A percentile compares a stretch with the other conserved stretches of the same genome.
Evolutionary conservation across 2,797 vertebrate species (phyloP).

Genomic region (Potorous gilbertii): DNA sequence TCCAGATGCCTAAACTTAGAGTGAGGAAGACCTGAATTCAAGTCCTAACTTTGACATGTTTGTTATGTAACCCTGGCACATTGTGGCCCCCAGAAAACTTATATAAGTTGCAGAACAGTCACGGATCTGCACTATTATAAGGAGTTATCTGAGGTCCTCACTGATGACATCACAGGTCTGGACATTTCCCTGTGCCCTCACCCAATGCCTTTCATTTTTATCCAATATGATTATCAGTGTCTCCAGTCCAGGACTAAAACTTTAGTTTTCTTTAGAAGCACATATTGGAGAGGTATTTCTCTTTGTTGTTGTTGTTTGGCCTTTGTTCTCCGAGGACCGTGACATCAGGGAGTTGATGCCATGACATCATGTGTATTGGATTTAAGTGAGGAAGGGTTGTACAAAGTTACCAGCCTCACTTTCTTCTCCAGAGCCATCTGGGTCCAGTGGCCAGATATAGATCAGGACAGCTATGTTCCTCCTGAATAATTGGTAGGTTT

Average conservation of each 20-base stretch:
- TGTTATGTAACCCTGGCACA: not conserved
- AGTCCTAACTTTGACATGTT: not conserved
- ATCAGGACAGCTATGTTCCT: not conserved
- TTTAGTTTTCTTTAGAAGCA: slow-evolving; percentile 7
- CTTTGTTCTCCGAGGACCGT: too few relatives aligned
- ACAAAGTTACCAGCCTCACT: too few relatives aligned
- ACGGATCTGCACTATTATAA: not conserved
- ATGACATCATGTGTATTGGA: too few relatives aligned
- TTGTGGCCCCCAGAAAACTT: not conserved
- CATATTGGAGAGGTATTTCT: not conserved
- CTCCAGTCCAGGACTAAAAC: not conserved
- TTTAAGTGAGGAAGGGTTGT: too few relatives aligned
- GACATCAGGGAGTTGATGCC: too few relatives aligned
- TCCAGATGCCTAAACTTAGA: not conserved
- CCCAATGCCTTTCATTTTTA: slow-evolving; percentile 46
- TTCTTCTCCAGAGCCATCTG: too few relatives aligned
- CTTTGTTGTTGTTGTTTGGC: too few relatives aligned
- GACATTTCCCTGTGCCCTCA: not conserved
- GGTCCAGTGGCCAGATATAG: too few relatives aligned
- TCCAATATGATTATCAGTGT: not conserved
- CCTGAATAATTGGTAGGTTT: not conserved
- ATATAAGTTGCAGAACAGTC: not conserved
- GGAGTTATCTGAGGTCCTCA: not conserved
- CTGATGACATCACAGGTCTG: not conserved
- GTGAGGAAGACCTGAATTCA: not conserved